A percentile compares a stretch with the other conserved stretches of the same genome.
phyloP scores from a whole-genome alignment of 2,797 vertebrate species.

The Loris lydekkerianus region DNA sequence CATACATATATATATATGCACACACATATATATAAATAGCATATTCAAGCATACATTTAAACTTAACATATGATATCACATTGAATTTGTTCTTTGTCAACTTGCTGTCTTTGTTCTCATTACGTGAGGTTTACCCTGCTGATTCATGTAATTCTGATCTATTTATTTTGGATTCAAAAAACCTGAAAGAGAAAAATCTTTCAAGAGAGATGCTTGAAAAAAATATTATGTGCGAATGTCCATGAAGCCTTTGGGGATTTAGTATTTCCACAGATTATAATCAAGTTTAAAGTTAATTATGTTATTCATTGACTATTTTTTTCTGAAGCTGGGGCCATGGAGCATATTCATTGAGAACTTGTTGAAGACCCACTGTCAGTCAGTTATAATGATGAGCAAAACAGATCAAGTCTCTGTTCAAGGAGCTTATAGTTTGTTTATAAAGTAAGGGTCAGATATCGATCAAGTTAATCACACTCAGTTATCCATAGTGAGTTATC shows the following conservation, averaged over 20 bases:
- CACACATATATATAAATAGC: neutral
- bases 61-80: neutral
- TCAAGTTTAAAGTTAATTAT: neutral
- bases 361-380: neutral
- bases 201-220: neutral
- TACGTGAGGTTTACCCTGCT: neutral
- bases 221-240: neutral
- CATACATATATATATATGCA: no score
- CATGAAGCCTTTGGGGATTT: neutral
- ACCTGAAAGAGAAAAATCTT: neutral
- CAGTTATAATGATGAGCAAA: neutral
- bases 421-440: neutral
- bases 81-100: neutral
- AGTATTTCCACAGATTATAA: neutral
- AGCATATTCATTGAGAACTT: conserved; percentile 1
- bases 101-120: neutral
- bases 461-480: neutral
- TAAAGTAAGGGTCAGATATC: neutral
- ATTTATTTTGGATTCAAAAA: conserved; percentile 9
- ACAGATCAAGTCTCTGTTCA: neutral
- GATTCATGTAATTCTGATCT: neutral
- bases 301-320: conserved; percentile 8
- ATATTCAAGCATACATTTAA: neutral
- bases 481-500: neutral
- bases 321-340: no score